Evolutionary conservation across 2,113 vertebrate genomes (phyloP).

Genomic region (Phyllostomus hastatus): DNA sequence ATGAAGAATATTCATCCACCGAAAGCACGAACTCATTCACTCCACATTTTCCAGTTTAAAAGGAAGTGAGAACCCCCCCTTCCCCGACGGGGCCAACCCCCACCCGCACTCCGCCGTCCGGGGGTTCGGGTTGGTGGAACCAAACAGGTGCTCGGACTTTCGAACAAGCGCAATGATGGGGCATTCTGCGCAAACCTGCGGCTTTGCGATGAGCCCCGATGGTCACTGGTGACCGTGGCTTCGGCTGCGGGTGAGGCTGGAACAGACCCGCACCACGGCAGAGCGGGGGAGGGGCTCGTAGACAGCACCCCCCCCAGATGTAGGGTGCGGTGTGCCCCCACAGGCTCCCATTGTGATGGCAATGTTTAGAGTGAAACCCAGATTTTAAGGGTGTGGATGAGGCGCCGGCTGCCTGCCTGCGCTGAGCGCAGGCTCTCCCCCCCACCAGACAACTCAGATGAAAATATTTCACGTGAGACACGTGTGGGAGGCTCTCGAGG

Average conservation of each 20-base stretch:
- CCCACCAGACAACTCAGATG: not conserved
- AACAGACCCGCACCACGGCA: constrained; percentile 7
- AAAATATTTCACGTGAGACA: constrained; percentile 35
- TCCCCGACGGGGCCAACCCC: not conserved
- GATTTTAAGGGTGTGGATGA: not conserved
- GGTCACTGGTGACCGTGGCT: not conserved
- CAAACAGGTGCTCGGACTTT: not conserved
- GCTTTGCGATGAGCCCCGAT: not conserved
- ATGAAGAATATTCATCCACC: not conserved
- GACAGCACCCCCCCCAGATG: not conserved
- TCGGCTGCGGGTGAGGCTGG: constrained; percentile 38
- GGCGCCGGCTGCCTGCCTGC: not conserved
- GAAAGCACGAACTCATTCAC: not conserved
- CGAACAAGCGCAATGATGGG: not conserved
- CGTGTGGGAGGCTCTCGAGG: not conserved
- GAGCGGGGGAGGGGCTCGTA: not conserved
- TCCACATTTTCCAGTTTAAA: not conserved
- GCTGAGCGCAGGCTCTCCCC: not conserved
- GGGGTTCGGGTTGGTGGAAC: constrained; percentile 36
- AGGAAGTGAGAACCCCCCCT: not conserved
- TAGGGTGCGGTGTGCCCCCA: not conserved
- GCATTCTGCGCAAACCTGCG: not conserved
- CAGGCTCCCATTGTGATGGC: not conserved
- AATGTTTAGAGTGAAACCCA: not conserved
- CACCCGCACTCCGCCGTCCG: not conserved